Evolutionary conservation across 2,797 vertebrate genomes (phyloP).

Genomic region (Trachurus trachurus): DNA sequence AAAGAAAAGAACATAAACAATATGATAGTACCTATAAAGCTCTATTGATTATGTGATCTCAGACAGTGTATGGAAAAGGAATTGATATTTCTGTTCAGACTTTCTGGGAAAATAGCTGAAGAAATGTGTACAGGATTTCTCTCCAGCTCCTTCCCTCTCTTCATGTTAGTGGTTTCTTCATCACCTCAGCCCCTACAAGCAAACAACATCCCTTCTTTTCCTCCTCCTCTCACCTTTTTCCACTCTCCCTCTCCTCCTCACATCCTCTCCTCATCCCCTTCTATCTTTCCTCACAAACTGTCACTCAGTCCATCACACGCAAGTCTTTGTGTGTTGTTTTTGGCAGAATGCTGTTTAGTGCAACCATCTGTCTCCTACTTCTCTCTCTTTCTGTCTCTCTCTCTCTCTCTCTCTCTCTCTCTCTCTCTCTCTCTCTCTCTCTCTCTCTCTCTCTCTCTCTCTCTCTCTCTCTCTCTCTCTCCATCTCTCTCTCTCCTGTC

Average conservation of each 20-base stretch:
- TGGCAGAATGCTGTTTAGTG: constrained; percentile 94
- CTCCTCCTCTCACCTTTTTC: constrained; percentile 52
- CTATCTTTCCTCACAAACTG: constrained; percentile 68
- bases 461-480: constrained; percentile 89
- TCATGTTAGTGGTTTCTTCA: not conserved
- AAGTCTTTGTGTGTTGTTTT: constrained; percentile 90
- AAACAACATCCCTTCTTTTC: constrained; percentile 10
- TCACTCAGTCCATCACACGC: constrained; percentile 83
- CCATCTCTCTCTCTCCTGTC: constrained; percentile 88
- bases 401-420: constrained; percentile 90
- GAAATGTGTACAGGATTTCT: constrained; percentile 10
- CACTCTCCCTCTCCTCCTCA: constrained; percentile 29
- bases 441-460: constrained; percentile 89
- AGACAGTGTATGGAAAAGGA: constrained; percentile 9
- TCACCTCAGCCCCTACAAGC: constrained; percentile 27
- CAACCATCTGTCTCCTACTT: constrained; percentile 99
- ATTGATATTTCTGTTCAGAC: not conserved
- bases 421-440: constrained; percentile 86
- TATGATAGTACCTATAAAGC: not conserved
- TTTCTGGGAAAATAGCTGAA: not conserved
- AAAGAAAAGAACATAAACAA: constrained; percentile 2
- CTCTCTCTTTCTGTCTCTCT: constrained; percentile 93
- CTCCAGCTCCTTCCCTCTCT: not conserved
- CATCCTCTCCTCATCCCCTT: constrained; percentile 58
- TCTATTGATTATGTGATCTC: not conserved